Percentiles rank a stretch among this genome's conserved stretches.
Conservation (phyloP, 2,797 vertebrate genomes). For the Pangasius larnaudii region DNA sequence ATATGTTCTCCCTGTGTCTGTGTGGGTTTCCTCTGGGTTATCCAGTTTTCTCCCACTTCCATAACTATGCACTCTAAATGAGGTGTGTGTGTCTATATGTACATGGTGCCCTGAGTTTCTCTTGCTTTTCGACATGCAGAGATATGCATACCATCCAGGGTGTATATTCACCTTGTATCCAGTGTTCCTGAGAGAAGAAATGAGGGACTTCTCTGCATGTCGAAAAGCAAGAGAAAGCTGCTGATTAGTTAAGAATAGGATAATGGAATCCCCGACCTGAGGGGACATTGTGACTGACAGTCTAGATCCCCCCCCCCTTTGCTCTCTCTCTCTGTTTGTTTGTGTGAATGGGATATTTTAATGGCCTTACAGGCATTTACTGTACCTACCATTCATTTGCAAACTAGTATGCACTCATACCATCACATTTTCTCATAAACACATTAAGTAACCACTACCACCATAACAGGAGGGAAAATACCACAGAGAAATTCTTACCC, state of each 20-base stretch:
- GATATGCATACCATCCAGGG: not conserved
- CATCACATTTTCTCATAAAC: slow-evolving; percentile 77
- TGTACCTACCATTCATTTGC: slow-evolving; percentile 33
- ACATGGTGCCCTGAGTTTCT: no score
- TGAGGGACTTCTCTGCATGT: not conserved
- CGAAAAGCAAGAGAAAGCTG: not conserved
- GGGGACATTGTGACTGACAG: slow-evolving; percentile 2
- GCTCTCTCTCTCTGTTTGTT: not conserved
- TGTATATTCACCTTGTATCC: not conserved
- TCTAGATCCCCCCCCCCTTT: not conserved
- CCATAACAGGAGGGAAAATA: slow-evolving; percentile 41
- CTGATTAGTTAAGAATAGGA: slow-evolving; percentile 9
- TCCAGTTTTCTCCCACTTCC: not conserved
- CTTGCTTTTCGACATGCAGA: not conserved
- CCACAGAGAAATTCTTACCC: slow-evolving; percentile 45
- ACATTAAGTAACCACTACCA: slow-evolving; percentile 66
- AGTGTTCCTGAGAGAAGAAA: not conserved
- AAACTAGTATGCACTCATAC: slow-evolving; percentile 9
- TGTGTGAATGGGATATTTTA: slow-evolving; percentile 28
- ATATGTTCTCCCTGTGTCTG: not conserved
- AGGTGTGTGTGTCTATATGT: not conserved
- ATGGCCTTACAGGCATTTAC: slow-evolving; percentile 57
- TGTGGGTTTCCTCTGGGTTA: not conserved
- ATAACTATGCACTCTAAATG: not conserved
- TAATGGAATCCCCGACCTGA: not conserved